These are phyloP conservation scores for Morus bassanus DNA, from an alignment of 2,797 vertebrate species.

Conservation along the genomic window DNA sequence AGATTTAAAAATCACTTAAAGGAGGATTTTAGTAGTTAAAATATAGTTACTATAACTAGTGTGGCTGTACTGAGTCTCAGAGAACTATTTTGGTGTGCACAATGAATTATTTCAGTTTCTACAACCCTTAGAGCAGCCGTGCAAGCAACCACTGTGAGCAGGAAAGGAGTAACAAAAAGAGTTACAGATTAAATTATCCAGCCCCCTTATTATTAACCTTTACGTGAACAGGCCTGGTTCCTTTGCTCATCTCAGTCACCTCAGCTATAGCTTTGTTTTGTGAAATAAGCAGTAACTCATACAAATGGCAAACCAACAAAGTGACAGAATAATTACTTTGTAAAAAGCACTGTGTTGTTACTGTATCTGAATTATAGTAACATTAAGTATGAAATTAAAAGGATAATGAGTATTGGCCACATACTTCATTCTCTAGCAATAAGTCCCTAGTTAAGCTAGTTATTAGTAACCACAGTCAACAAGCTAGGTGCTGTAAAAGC, in stretches of 20 bases:
- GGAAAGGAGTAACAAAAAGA: not conserved
- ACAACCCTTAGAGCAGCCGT: not conserved
- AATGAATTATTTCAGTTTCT: not conserved
- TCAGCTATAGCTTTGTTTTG: not conserved
- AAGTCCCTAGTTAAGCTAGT: not conserved
- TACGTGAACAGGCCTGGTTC: not conserved
- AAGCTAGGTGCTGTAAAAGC: not conserved
- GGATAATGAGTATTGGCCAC: not conserved
- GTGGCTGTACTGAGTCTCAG: not conserved
- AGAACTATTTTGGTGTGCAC: not conserved
- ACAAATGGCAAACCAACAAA: not conserved
- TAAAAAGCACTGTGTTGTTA: not conserved
- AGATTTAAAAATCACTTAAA: not conserved
- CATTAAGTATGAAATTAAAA: not conserved
- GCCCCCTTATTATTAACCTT: not conserved
- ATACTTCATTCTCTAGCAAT: not conserved
- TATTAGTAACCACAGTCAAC: not conserved
- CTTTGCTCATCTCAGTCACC: not conserved
- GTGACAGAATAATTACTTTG: not conserved
- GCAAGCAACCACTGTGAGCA: not conserved
- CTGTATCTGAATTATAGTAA: not conserved
- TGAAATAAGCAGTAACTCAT: not conserved
- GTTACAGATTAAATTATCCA: not conserved
- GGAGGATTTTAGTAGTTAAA: not conserved
- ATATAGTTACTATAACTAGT: not conserved